Base-by-base conservation (phyloP, 2,888 invertebrate species). In the Pantelozetes paolii region DNA sequence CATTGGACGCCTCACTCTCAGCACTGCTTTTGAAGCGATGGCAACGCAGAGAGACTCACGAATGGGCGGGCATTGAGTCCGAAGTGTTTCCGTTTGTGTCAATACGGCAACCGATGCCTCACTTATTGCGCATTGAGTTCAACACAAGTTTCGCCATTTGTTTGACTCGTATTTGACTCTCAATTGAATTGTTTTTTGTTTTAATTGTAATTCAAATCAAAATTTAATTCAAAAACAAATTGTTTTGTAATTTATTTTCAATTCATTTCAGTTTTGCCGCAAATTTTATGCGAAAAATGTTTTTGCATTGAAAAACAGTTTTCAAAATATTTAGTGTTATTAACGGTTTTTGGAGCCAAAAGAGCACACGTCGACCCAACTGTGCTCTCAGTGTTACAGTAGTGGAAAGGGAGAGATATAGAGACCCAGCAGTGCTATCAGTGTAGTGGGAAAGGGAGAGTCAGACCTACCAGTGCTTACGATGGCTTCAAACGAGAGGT, bases 31-130 rank as follows among this genome's bases (percentile, higher is more conserved):
- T 32, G 67, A 15, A 67, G 42, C 67, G 67, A 67, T 67, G 26
- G 67, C 67, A 67, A 67, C 67, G 26, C 42, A n/a, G 20, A 8
- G 64, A 64, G 26, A 57, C 62, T 32, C 13, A 6, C 62, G 5
- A 42, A 67, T 42, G 67, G 67, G 67, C 67, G 42, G 67, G 42
- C 40, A 62, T 62, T 62, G 67, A 67, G 67, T 67, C 11, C 67
- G 67, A 23, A 67, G 40, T 67, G 67, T 67, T 67, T 67, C 67
- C 67, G 67, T 40, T 67, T 67, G 67, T 36, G 36, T n/a, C 26
- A 26, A 42, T 62, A 67, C 67, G 67, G 67, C 42, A 62, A 42
- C 20, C 36, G n/a, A 13, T 36, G 62, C 67, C 67, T 67, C 42
- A 42, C 23, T 36, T 67, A 20, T 2, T 67, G 42, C 67, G 67